Conservation (phyloP, 2,888 invertebrate genomes). For the Polymixis flavicincta region DNA sequence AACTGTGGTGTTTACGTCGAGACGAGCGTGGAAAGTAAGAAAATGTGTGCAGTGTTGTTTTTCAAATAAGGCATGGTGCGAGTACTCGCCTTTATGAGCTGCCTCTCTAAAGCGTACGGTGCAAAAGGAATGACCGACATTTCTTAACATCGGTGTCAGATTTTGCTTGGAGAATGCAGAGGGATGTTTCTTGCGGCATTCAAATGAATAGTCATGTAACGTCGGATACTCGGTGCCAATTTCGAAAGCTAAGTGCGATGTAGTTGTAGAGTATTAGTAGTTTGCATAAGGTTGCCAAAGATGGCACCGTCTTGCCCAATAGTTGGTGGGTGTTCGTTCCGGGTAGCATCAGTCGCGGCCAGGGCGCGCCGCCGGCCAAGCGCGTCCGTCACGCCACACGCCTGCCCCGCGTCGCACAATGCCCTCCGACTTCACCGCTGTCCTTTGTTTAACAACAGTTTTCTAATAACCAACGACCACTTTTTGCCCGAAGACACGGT, state of each 20-base stretch:
- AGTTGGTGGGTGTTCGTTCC: conserved; percentile 70
- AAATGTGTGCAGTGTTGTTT: conserved; percentile 69
- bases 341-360: conserved; percentile 71
- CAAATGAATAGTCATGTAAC: conserved; percentile 36
- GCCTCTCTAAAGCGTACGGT: conserved; percentile 57
- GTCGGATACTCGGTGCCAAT: conserved; percentile 23
- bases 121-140: conserved; percentile 72
- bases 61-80: conserved; percentile 71
- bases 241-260: conserved; percentile 26
- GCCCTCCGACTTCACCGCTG: conserved; percentile 76
- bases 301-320: conserved; percentile 66
- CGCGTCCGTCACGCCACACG: conserved; percentile 84
- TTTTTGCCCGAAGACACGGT: conserved; percentile 61
- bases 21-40: conserved; percentile 69
- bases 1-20: conserved; percentile 65
- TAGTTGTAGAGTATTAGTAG: conserved; percentile 17
- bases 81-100: conserved; percentile 62
- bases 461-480: conserved; percentile 61
- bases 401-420: conserved; percentile 74
- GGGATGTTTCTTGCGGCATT: conserved; percentile 34
- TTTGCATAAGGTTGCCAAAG: conserved; percentile 43
- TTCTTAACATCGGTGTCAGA: conserved; percentile 46
- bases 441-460: conserved; percentile 72
- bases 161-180: conserved; percentile 57
- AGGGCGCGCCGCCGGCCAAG: conserved; percentile 80